phyloP scores from a whole-genome alignment of 2,888 invertebrate species.

The Pollenia griseotomentosa region DNA sequence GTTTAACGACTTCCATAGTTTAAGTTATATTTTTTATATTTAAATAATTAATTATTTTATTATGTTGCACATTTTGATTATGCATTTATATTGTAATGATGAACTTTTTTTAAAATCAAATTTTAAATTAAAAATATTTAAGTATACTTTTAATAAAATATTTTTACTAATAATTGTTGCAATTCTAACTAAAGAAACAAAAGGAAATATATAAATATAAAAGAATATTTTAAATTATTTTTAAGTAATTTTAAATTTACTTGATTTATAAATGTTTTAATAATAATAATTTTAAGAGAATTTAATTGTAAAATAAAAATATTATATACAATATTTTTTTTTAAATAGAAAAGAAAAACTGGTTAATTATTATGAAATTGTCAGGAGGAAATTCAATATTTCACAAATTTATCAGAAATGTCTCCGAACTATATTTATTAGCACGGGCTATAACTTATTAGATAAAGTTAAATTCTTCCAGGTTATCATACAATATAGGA shows the following conservation, averaged over 20 bases:
- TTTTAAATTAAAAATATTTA: constrained; percentile 51
- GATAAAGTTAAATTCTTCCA: too few species aligned
- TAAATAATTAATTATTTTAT: constrained; percentile 36
- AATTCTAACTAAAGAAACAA: constrained; percentile 59
- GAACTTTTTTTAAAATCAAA: constrained; percentile 45
- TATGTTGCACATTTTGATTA: constrained; percentile 69
- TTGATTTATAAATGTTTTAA: constrained; percentile 30
- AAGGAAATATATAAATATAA: constrained; percentile 13
- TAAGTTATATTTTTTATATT: constrained; percentile 26
- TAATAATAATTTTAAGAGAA: constrained; percentile 48
- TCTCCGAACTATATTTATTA: too few species aligned
- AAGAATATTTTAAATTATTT: constrained; percentile 20
- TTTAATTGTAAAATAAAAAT: constrained; percentile 57
- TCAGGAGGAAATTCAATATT: too few species aligned
- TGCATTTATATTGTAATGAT: constrained; percentile 66
- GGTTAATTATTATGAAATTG: background rate
- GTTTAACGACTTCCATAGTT: constrained; percentile 67
- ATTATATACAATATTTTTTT: constrained; percentile 37
- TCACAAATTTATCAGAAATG: too few species aligned
- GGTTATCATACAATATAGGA: too few species aligned
- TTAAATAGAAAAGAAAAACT: constrained; percentile 13
- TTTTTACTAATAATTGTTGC: constrained; percentile 65
- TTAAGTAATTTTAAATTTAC: constrained; percentile 31
- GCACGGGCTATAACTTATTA: too few species aligned
- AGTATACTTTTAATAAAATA: constrained; percentile 36